phyloP scores from a whole-genome alignment of 2,888 invertebrate species.

The Erebia aethiops region DNA sequence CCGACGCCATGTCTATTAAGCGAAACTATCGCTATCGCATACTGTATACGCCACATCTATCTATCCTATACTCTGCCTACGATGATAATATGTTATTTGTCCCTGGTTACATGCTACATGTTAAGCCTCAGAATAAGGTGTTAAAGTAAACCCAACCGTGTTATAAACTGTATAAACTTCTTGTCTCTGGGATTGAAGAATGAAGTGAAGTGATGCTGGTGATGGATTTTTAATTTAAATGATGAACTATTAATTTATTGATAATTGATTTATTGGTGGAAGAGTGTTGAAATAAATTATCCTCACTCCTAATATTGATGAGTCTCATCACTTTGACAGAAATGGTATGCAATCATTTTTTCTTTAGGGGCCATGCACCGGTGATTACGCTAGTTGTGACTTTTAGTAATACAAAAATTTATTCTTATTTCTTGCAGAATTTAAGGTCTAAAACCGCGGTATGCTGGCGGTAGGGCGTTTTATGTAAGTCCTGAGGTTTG shows the following conservation, averaged over 20 bases:
- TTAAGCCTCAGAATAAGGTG: no score
- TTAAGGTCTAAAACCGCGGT: constrained; percentile 2
- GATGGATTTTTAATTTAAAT: constrained; percentile 42
- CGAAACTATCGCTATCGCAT: no score
- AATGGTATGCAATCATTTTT: constrained; percentile 57
- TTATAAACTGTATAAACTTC: no score
- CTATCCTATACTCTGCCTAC: no score
- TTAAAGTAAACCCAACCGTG: no score
- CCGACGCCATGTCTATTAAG: no score
- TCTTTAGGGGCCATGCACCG: constrained; percentile 54
- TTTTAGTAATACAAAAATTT: constrained; percentile 26
- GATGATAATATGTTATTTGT: no score
- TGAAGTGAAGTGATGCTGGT: constrained; percentile 23
- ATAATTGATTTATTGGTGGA: constrained; percentile 49
- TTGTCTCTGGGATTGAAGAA: no score
- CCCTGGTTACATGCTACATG: no score
- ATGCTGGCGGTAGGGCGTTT: constrained; percentile 8
- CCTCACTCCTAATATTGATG: constrained; percentile 45
- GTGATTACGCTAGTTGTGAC: constrained; percentile 55
- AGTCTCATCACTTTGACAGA: constrained; percentile 51
- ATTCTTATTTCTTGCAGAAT: constrained; percentile 12
- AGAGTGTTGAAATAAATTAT: constrained; percentile 45
- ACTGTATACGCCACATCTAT: no score
- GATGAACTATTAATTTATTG: constrained; percentile 51
- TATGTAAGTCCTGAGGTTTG: constrained; percentile 11